A percentile compares a stretch with the other conserved stretches of the same genome.
These are phyloP conservation scores for Phacellophora camtschatica DNA, from an alignment of 30 jellyfish, hydroid and myxozoan species.

Conservation along the genomic window DNA sequence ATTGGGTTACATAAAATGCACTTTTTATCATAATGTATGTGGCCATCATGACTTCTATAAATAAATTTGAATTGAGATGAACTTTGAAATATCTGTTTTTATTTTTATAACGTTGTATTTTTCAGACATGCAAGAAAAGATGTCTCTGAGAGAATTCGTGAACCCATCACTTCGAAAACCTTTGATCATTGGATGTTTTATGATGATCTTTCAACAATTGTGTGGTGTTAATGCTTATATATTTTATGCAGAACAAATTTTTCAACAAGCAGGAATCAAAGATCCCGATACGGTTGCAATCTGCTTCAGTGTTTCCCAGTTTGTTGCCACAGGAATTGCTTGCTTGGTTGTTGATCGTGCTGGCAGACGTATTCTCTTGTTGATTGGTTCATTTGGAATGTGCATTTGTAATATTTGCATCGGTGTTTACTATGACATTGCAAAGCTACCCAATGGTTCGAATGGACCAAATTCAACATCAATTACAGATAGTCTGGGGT, in stretches of 20 bases:
- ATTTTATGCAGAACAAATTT: constrained; percentile 73
- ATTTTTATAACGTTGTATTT: neutral
- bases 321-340: constrained; percentile 83
- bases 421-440: constrained; percentile 84
- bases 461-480: constrained; percentile 15
- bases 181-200: constrained; percentile 63
- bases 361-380: constrained; percentile 86
- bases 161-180: constrained; percentile 84
- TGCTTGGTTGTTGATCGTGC: constrained; percentile 90
- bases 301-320: constrained; percentile 74
- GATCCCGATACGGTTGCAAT: constrained; percentile 64
- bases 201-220: constrained; percentile 96
- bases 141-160: constrained; percentile 61
- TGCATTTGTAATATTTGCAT: constrained; percentile 62
- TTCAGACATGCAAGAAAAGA: constrained; percentile 87
- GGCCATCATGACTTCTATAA: no score
- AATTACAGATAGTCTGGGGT: neutral
- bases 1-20: no score
- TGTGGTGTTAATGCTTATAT: constrained; percentile 92
- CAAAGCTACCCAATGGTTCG: no score
- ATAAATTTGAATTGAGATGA: no score
- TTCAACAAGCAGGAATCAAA: constrained; percentile 74
- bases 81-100: neutral
- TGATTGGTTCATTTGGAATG: constrained; percentile 93
- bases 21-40: no score